Conservation (phyloP, 2,888 invertebrate genomes). For the Drosophila leonis region DNA sequence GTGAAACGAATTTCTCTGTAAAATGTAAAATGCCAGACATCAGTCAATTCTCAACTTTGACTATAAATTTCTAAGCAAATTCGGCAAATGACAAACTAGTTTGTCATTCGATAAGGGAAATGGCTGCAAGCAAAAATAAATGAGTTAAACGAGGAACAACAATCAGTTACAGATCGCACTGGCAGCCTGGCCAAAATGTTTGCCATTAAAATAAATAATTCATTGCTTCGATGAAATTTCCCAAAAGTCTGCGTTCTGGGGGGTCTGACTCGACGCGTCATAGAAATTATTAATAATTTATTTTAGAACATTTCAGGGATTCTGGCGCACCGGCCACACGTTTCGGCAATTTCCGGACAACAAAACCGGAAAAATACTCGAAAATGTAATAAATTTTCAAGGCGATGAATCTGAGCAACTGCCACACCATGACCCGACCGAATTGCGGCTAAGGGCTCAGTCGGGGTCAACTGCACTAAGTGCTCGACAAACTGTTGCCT, state of each 20-base stretch:
- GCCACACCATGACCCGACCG: background rate
- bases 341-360: constrained; percentile 79
- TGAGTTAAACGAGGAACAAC: constrained; percentile 23
- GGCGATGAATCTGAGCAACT: constrained; percentile 52
- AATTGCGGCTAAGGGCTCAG: constrained; percentile 11
- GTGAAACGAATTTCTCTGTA: background rate
- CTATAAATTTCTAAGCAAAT: constrained; percentile 59
- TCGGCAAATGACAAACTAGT: constrained; percentile 56
- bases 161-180: constrained; percentile 14
- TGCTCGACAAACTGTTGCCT: constrained; percentile 71
- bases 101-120: constrained; percentile 52
- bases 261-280: constrained; percentile 31
- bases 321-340: constrained; percentile 72
- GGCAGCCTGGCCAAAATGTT: constrained; percentile 44
- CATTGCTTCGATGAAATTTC: constrained; percentile 57
- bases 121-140: constrained; percentile 11
- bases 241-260: constrained; percentile 24
- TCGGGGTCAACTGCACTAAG: constrained; percentile 44
- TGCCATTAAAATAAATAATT: constrained; percentile 79
- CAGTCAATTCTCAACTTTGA: constrained; percentile 42
- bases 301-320: constrained; percentile 75
- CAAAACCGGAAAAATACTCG: constrained; percentile 80
- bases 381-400: constrained; percentile 78
- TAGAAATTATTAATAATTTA: constrained; percentile 80
- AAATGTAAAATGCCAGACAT: constrained; percentile 31